Evolutionary conservation across 2,888 invertebrate species (phyloP).

Genomic region (Brachylomia viminalis): DNA sequence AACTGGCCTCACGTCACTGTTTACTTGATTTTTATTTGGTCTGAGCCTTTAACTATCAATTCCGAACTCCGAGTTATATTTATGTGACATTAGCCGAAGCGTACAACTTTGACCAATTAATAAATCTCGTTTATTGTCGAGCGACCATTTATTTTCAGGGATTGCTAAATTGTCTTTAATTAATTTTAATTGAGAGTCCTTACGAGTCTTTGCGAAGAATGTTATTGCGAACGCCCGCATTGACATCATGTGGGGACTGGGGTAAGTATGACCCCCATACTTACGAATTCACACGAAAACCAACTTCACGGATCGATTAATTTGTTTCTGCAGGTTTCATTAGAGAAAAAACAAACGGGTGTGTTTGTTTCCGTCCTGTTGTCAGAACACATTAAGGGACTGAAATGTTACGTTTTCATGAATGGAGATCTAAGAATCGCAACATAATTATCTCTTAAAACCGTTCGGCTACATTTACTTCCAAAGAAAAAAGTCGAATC

Average conservation of each 20-base stretch:
- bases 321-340: constrained; percentile 72
- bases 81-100: constrained; percentile 42
- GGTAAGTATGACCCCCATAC: constrained; percentile 82
- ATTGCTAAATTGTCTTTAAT: constrained; percentile 90
- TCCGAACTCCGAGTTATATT: constrained; percentile 22
- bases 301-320: constrained; percentile 69
- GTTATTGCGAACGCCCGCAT: constrained; percentile 88
- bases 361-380: constrained; percentile 74
- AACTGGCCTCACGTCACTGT: too few relatives aligned
- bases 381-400: constrained; percentile 71
- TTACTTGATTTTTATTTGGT: too few relatives aligned
- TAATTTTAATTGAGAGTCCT: constrained; percentile 89
- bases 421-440: constrained; percentile 73
- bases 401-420: constrained; percentile 78
- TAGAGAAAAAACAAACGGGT: constrained; percentile 73
- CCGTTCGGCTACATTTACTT: constrained; percentile 80
- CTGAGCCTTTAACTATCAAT: constrained; percentile 28
- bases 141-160: constrained; percentile 85
- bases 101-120: constrained; percentile 72
- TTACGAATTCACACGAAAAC: constrained; percentile 81
- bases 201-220: constrained; percentile 83
- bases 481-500: constrained; percentile 78
- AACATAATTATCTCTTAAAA: constrained; percentile 76
- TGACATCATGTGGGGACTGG: constrained; percentile 69
- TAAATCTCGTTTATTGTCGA: constrained; percentile 88